These are phyloP conservation scores for Apodemia duryi DNA, from an alignment of 2,888 invertebrate species.

Conservation along the genomic window DNA sequence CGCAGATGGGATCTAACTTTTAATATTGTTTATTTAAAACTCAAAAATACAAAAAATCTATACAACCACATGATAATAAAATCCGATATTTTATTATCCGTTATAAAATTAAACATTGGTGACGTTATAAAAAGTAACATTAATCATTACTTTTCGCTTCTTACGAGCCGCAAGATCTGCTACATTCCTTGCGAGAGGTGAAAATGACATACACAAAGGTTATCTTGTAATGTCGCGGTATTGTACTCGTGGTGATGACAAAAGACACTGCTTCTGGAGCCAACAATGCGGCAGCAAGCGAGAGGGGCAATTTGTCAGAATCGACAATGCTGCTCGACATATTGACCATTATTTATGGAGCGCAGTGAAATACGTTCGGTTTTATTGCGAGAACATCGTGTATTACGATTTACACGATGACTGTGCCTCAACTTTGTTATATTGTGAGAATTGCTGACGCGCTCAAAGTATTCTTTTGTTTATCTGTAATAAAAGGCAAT, in stretches of 20 bases:
- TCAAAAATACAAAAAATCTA: conserved; percentile 38
- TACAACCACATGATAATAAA: conserved; percentile 34
- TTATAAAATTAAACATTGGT: conserved; percentile 16
- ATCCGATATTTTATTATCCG: conserved; percentile 51
- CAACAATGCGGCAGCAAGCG: conserved; percentile 69
- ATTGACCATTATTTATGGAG: conserved; percentile 78
- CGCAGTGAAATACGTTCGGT: conserved; percentile 61
- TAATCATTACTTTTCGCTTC: conserved; percentile 49
- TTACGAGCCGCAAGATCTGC: conserved; percentile 58
- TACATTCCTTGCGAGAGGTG: conserved; percentile 60
- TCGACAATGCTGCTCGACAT: conserved; percentile 74
- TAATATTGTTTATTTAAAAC: conserved; percentile 50
- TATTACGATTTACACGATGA: conserved; percentile 53
- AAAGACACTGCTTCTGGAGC: conserved; percentile 58
- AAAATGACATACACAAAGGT: conserved; percentile 74
- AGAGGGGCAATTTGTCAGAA: conserved; percentile 74
- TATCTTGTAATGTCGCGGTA: conserved; percentile 52
- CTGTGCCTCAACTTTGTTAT: conserved; percentile 57
- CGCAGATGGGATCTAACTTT: neutral
- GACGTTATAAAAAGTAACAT: conserved; percentile 49
- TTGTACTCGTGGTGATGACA: conserved; percentile 55
- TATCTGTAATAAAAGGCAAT: neutral
- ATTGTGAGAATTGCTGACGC: conserved; percentile 37
- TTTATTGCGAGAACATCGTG: conserved; percentile 75
- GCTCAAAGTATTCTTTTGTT: conserved; percentile 1